phyloP scores from a whole-genome alignment of 2,888 invertebrate species.

The Drosophila cognata region DNA sequence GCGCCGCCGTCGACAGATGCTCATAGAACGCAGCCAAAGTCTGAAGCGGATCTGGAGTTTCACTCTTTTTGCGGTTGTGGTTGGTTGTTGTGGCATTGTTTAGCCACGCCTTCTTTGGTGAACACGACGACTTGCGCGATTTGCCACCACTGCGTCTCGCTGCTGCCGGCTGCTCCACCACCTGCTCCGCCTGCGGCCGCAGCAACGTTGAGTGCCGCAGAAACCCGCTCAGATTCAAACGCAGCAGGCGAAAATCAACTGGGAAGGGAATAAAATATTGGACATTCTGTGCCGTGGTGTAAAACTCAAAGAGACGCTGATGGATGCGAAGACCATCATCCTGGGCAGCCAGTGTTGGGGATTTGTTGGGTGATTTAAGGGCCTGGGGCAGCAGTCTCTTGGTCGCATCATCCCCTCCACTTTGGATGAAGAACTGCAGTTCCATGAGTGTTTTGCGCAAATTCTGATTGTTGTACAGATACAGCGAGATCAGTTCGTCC shows the following conservation, averaged over 20 bases:
- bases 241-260: constrained; percentile 78
- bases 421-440: constrained; percentile 89
- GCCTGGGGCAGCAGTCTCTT: constrained; percentile 3
- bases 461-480: constrained; percentile 89
- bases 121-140: constrained; percentile 76
- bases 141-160: constrained; percentile 31
- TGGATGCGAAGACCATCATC: constrained; percentile 67
- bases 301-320: constrained; percentile 82
- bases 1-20: constrained; percentile 82
- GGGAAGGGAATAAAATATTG: constrained; percentile 82
- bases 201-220: constrained; percentile 60
- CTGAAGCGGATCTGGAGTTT: constrained; percentile 82
- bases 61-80: constrained; percentile 9
- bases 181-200: constrained; percentile 34
- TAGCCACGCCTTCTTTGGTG: constrained; percentile 81
- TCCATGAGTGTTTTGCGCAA: constrained; percentile 90
- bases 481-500: constrained; percentile 86
- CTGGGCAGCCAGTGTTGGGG: constrained; percentile 34
- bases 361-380: constrained; percentile 31
- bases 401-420: constrained; percentile 83
- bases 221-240: constrained; percentile 78
- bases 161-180: not conserved
- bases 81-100: constrained; percentile 53
- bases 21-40: constrained; percentile 85
- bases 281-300: constrained; percentile 80